These are phyloP conservation scores for Spatulosminthurus flaviceps DNA, from an alignment of 2,888 invertebrate species.

Conservation along the genomic window DNA sequence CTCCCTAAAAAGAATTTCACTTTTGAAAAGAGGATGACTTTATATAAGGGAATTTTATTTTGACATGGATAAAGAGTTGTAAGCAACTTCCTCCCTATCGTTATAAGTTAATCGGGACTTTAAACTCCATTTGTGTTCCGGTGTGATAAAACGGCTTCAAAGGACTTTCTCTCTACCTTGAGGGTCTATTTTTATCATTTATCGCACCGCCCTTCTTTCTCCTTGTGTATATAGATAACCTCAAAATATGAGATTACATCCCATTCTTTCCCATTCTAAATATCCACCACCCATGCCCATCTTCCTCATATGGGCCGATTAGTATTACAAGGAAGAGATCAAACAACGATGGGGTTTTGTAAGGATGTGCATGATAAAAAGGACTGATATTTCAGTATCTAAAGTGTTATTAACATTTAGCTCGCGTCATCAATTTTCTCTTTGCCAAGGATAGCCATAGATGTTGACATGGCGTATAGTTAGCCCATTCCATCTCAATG, in stretches of 20 bases:
- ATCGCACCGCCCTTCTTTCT: slow-evolving; percentile 1
- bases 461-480: slow-evolving; percentile 1
- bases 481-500: slow-evolving; percentile 10
- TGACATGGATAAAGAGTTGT: background rate
- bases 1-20: no score
- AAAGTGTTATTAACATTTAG: slow-evolving; percentile 7
- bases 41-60: background rate
- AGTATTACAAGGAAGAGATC: background rate
- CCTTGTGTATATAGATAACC: background rate
- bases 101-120: background rate
- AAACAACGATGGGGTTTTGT: no score
- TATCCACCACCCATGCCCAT: no score
- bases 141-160: background rate
- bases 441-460: background rate
- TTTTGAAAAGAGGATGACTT: no score
- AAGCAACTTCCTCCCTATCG: background rate
- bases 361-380: background rate
- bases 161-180: background rate
- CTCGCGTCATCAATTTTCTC: slow-evolving; percentile 13
- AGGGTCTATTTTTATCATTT: background rate
- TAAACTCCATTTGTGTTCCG: background rate
- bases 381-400: background rate
- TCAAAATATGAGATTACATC: no score
- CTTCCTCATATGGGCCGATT: background rate
- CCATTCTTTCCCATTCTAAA: background rate